Evolutionary conservation across 2,797 vertebrate species (phyloP).

Genomic region (Alosa sapidissima): DNA sequence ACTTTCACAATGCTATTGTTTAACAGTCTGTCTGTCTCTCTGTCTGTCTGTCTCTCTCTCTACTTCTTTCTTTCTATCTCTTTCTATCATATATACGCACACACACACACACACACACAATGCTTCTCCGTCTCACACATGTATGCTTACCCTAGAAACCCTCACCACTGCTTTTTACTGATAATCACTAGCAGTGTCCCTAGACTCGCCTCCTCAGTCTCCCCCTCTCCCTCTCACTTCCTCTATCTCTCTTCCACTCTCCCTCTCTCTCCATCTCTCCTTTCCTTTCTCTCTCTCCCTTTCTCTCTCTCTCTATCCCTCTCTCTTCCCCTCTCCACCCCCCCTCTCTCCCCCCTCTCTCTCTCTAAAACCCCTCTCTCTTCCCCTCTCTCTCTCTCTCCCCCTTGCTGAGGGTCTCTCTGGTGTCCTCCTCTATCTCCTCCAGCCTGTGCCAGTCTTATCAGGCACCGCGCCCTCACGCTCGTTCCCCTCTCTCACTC

Average conservation of each 20-base stretch:
- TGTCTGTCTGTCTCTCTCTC: not conserved
- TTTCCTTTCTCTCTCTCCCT: too few species aligned
- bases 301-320: too few species aligned
- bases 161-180: not conserved
- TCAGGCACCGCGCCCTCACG: constrained; percentile 64
- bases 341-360: too few species aligned
- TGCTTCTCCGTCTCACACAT: not conserved
- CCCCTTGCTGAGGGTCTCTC: constrained; percentile 48
- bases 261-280: too few species aligned
- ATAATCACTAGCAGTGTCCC: not conserved
- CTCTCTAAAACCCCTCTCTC: too few species aligned
- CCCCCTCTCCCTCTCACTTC: too few species aligned
- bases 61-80: not conserved
- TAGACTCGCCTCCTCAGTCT: not conserved
- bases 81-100: not conserved
- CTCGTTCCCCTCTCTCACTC: constrained; percentile 50
- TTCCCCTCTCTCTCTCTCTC: not conserved
- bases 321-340: too few species aligned
- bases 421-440: constrained; percentile 24
- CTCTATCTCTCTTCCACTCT: too few species aligned
- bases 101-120: not conserved
- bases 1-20: not conserved
- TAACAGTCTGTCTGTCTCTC: not conserved
- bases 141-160: not conserved
- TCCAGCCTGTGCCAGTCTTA: constrained; percentile 58